phyloP scores from a whole-genome alignment of 2,797 vertebrate species.

The Paguma larvata region DNA sequence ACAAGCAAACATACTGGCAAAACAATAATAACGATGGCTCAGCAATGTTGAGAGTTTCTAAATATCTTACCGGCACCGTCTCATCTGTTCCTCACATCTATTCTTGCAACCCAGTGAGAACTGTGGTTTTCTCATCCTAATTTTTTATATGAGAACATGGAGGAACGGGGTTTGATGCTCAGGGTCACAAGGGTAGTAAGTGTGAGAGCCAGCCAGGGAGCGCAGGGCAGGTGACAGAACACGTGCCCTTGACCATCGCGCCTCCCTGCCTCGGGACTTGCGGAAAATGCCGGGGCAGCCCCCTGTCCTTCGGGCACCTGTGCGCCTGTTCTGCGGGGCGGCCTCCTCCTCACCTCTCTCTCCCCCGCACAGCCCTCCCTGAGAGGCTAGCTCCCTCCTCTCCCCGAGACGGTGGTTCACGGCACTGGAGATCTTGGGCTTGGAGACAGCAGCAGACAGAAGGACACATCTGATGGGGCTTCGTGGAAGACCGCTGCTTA shows the following conservation, averaged over 20 bases:
- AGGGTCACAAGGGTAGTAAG: neutral
- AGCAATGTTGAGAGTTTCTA: neutral
- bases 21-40: fast-evolving
- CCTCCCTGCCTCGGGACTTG: neutral
- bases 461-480: neutral
- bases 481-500: neutral
- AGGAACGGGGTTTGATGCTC: neutral
- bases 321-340: fast-evolving
- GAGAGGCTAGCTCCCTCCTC: neutral
- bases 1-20: neutral
- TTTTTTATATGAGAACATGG: neutral
- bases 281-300: neutral
- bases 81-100: neutral
- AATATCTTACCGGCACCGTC: fast-evolving
- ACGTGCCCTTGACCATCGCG: fast-evolving
- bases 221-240: neutral
- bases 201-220: no score
- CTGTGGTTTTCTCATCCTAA: neutral
- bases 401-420: fast-evolving
- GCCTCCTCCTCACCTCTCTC: neutral
- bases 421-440: neutral
- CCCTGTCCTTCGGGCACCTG: neutral
- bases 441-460: neutral
- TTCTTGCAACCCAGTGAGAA: neutral
- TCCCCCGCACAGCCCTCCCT: fast-evolving